Evolutionary conservation across 2,797 vertebrate genomes (phyloP), one percentile per base, ranked within the genome.

Genomic region (Karalla daura): DNA sequence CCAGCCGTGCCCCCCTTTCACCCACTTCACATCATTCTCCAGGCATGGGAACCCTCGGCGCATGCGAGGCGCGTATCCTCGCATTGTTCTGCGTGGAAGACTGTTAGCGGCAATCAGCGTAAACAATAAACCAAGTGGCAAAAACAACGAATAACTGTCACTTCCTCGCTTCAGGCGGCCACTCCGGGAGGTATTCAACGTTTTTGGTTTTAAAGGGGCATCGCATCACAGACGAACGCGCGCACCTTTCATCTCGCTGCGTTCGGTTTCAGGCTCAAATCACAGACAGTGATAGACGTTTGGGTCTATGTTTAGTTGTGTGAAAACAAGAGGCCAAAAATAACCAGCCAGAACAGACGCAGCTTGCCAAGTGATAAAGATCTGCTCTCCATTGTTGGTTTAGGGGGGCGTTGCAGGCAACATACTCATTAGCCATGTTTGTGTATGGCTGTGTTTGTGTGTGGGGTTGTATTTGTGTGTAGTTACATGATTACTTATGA

Each of bases 321-420:
- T 61, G 63, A 85, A 84, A 88, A 83, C 81, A 80, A 9, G 44
- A 75, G 74, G 54, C 85, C 85, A 75, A 80, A 91, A 92, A 91
- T 88, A 92, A 79, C 76, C 24, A 3, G 11, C 3, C 51, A 40
- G 63, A 74, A 66, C 70, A 80, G 83, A 85, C 70, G 17, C 36
- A 39, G 73, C 66, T 60, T 8, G 75, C 72, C 65, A 73, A 76
- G 50, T 45, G 87, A 92, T 92, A 89, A 91, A 80, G 85, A 91
- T 91, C 89, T 88, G 36, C 60, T 68, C 75, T 77, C 82, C 83
- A 91, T 91, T 90, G 89, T 91, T 88, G 84, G n/a, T 45, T 78
- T 70, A 55, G 33, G 66, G n/a, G 81, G 87, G 83, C 32, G 84
- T 86, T 70, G 70, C 70, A 51, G 56, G 59, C 82, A 70, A 71